Evolutionary conservation across 2,888 invertebrate species (phyloP).

Genomic region (Automeris io): DNA sequence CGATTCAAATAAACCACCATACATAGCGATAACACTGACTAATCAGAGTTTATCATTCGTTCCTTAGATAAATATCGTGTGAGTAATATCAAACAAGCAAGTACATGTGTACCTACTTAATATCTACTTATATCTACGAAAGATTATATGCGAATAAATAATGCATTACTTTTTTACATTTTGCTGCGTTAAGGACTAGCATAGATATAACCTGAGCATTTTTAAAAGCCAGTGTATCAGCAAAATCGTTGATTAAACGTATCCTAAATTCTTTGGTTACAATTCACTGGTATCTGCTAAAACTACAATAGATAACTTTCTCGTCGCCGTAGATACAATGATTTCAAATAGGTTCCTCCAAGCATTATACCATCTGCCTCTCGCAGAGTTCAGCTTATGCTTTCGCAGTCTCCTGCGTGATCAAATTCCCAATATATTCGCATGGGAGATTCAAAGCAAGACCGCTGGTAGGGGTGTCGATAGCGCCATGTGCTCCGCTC

Average conservation of each 20-base stretch:
- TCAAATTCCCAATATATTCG: constrained; percentile 15
- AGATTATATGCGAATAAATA: constrained; percentile 56
- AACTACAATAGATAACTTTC: constrained; percentile 42
- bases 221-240: constrained; percentile 36
- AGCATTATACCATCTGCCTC: too few relatives aligned
- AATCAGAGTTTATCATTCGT: constrained; percentile 33
- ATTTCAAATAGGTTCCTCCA: too few relatives aligned
- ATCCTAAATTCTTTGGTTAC: constrained; percentile 65
- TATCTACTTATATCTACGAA: constrained; percentile 36
- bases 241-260: constrained; percentile 32
- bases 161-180: constrained; percentile 36
- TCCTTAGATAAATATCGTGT: constrained; percentile 41
- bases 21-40: constrained; percentile 31
- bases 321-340: constrained; percentile 1
- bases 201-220: constrained; percentile 41
- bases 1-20: constrained; percentile 25
- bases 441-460: constrained; percentile 73
- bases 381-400: constrained; percentile 2
- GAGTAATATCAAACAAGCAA: constrained; percentile 40
- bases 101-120: constrained; percentile 29
- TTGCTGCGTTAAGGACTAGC: constrained; percentile 65
- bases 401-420: constrained; percentile 9
- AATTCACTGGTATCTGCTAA: constrained; percentile 56
- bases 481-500: constrained; percentile 97
- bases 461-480: constrained; percentile 94